Percentiles rank a stretch among this genome's conserved stretches.
These are phyloP conservation scores for Drosophila watanabei DNA, from an alignment of 1,140 invertebrate genomes.

Conservation along the genomic window DNA sequence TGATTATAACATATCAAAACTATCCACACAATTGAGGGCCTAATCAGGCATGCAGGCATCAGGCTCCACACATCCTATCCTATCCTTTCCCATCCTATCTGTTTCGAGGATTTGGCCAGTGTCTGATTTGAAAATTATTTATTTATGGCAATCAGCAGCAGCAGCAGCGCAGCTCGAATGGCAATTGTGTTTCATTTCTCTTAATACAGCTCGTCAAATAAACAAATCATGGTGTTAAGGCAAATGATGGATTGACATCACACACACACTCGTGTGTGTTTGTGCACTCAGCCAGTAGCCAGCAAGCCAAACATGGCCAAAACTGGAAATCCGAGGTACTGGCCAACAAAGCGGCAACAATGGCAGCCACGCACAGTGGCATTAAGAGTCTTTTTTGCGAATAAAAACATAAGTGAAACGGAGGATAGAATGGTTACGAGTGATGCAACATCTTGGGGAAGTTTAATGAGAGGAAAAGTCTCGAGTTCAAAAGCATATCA, in stretches of 20 bases:
- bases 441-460: not conserved
- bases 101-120: constrained; percentile 25
- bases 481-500: too few species aligned
- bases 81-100: constrained; percentile 26
- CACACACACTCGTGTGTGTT: constrained; percentile 5
- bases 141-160: constrained; percentile 67
- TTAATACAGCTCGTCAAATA: constrained; percentile 68
- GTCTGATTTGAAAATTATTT: constrained; percentile 83
- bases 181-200: constrained; percentile 60
- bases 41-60: constrained; percentile 37
- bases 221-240: constrained; percentile 73
- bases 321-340: constrained; percentile 62
- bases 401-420: not conserved
- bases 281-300: constrained; percentile 53
- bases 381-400: not conserved
- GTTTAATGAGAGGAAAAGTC: too few species aligned
- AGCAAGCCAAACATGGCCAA: constrained; percentile 52
- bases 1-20: constrained; percentile 31
- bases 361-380: constrained; percentile 49
- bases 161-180: constrained; percentile 32
- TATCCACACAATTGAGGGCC: constrained; percentile 36
- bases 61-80: not conserved
- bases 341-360: constrained; percentile 46
- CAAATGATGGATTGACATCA: constrained; percentile 79
- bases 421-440: not conserved